Conservation (phyloP, 2,113 vertebrate genomes). For the Misgurnus anguillicaudatus region DNA sequence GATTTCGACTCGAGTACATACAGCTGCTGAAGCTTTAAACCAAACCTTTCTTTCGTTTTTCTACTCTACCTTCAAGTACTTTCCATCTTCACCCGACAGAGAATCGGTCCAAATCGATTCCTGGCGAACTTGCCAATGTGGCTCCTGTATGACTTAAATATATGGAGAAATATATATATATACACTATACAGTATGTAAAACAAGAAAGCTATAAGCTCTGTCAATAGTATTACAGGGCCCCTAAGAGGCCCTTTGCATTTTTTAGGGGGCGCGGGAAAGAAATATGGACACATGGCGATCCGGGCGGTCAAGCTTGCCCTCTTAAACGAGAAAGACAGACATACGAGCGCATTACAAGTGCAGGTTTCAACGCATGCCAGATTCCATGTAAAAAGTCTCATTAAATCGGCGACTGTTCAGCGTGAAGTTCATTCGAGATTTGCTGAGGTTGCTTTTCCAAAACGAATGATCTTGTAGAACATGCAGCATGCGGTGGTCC, state of each 20-base stretch:
- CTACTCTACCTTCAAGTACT: constrained; percentile 19
- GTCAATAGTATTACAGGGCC: constrained; percentile 9
- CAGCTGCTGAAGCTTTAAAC: constrained; percentile 40
- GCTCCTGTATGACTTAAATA: constrained; percentile 2
- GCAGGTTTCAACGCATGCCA: constrained; percentile 60
- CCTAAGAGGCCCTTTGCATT: background rate
- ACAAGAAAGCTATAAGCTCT: constrained; percentile 36
- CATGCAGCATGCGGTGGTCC: background rate
- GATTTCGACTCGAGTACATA: background rate
- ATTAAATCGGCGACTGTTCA: constrained; percentile 33
- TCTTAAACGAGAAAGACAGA: background rate
- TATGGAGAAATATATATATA: constrained; percentile 5
- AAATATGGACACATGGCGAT: background rate
- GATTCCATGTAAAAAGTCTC: constrained; percentile 9
- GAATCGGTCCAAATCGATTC: constrained; percentile 1
- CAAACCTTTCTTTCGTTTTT: constrained; percentile 36
- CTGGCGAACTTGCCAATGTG: background rate
- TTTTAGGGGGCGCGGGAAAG: constrained; percentile 1
- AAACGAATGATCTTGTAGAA: background rate
- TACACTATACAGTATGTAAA: background rate
- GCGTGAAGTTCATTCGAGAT: constrained; percentile 25
- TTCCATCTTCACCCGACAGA: constrained; percentile 9
- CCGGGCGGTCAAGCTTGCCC: constrained; percentile 3
- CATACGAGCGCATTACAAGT: constrained; percentile 1
- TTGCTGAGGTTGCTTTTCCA: constrained; percentile 24